Evolutionary conservation across 1,140 invertebrate species (phyloP), one percentile per base, ranked within the genome.

Genomic region (Hylyphantes graminicola): DNA sequence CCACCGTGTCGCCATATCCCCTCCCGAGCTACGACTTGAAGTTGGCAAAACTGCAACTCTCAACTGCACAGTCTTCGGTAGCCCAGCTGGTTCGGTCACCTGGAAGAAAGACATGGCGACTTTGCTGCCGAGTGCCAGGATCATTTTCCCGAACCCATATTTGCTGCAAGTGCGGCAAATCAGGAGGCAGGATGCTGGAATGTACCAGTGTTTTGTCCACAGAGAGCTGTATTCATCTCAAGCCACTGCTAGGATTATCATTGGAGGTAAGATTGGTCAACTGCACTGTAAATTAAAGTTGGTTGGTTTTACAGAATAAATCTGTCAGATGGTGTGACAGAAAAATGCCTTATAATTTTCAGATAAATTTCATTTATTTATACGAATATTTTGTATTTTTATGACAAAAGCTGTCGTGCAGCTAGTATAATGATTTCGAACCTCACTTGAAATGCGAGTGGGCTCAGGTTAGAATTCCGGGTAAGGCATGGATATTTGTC

Each of bases 121-220:
- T 7, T 9, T 86, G 13, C 54, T 80, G 7, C 78, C 86, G 0
- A 68, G 74, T 57, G 53, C 82, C 0, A 8, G 72, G 48, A 54
- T 87, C 9, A 67, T 63, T 35, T 73, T 81, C 50, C 67, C 79
- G 61, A 65, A 76, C 55, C 80, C 78, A 15, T 82, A 83, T 61
- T 54, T 88, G 5, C 68, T 91, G 11, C 86, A 88, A 57, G 88
- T 91, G 3, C 72, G 85, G 0, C 94, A 94, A 10, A 96, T 99
- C 0, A 94, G 95, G 89, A 95, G 97, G 87, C 95, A 97, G 90
- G 96, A 98, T 89, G 96, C 96, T 88, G 97, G 97, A 89, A 98
- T 98, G 96, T 99, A 98, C 88, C 97, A 98, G 88, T 98, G 97
- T 89, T 96, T 98, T 88, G 95, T 97, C 55, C 92, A 95, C 63